phyloP scores from a whole-genome alignment of 1,140 invertebrate species.

The Alviniconcha marisindica region DNA sequence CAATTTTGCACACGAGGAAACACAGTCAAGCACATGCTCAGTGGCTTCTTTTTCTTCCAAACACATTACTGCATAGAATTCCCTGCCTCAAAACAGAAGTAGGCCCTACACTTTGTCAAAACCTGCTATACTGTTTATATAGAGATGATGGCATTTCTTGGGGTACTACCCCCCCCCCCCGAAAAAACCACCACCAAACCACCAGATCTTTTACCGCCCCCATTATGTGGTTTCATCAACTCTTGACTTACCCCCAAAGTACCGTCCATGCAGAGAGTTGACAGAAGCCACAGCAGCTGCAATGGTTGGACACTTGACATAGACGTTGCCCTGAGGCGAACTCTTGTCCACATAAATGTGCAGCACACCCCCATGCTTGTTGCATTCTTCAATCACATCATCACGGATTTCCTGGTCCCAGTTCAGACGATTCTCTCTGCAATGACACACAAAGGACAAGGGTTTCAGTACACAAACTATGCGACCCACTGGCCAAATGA shows the following conservation, averaged over 20 bases:
- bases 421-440: slow-evolving; percentile 76
- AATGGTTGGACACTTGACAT: slow-evolving; percentile 98
- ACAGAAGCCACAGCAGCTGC: slow-evolving; percentile 96
- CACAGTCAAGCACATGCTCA: too few relatives aligned
- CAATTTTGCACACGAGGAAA: too few relatives aligned
- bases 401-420: slow-evolving; percentile 97
- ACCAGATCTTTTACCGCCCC: too few relatives aligned
- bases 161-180: too few relatives aligned
- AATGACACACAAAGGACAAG: slow-evolving; percentile 39
- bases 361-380: slow-evolving; percentile 97
- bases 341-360: slow-evolving; percentile 98
- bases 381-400: slow-evolving; percentile 99
- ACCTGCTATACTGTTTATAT: too few relatives aligned
- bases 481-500: too few relatives aligned
- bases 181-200: too few relatives aligned
- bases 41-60: too few relatives aligned
- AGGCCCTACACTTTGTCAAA: neutral
- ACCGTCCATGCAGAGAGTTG: slow-evolving; percentile 96
- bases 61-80: too few relatives aligned
- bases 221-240: too few relatives aligned
- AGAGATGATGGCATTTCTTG: too few relatives aligned
- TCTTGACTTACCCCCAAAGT: slow-evolving; percentile 87
- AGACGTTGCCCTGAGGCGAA: slow-evolving; percentile 97
- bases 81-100: neutral
- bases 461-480: too few relatives aligned